Percentiles rank a stretch among this genome's conserved stretches.
These are phyloP conservation scores for Lepus townsendii DNA, from an alignment of 2,797 vertebrate species.

Conservation along the genomic window DNA sequence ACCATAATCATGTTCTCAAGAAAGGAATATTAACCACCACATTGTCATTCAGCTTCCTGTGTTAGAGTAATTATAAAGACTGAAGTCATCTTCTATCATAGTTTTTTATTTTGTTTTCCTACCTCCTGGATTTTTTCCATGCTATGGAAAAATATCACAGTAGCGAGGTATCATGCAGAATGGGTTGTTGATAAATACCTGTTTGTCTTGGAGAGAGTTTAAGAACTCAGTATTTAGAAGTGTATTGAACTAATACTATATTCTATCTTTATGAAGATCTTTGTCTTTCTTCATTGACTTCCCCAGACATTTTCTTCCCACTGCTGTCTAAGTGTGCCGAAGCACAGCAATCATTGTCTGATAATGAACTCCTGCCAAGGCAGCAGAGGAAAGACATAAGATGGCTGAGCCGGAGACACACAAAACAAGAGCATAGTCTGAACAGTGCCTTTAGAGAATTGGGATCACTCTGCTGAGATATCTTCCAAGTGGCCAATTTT, in stretches of 20 bases:
- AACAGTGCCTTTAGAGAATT: conserved; percentile 62
- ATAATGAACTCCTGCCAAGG: conserved; percentile 64
- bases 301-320: conserved; percentile 15
- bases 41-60: conserved; percentile 62
- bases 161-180: conserved; percentile 53
- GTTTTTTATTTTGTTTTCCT: conserved; percentile 71
- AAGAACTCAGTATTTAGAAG: conserved; percentile 62
- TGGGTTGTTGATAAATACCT: conserved; percentile 47
- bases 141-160: conserved; percentile 49
- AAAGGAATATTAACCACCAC: conserved; percentile 50
- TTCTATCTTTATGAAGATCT: conserved; percentile 56
- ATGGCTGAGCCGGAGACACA: conserved; percentile 62
- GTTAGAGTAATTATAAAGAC: conserved; percentile 65
- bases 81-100: conserved; percentile 35
- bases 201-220: conserved; percentile 61
- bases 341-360: conserved; percentile 45
- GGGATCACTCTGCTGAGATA: conserved; percentile 46
- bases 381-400: conserved; percentile 59
- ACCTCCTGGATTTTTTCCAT: conserved; percentile 57
- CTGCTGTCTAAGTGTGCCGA: conserved; percentile 59
- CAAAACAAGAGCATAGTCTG: conserved; percentile 51
- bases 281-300: conserved; percentile 64
- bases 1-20: conserved; percentile 64
- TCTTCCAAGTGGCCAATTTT: conserved; percentile 67
- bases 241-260: conserved; percentile 60